Conservation (phyloP, 1,140 invertebrate genomes). For the Zaprionus tsacasi region DNA sequence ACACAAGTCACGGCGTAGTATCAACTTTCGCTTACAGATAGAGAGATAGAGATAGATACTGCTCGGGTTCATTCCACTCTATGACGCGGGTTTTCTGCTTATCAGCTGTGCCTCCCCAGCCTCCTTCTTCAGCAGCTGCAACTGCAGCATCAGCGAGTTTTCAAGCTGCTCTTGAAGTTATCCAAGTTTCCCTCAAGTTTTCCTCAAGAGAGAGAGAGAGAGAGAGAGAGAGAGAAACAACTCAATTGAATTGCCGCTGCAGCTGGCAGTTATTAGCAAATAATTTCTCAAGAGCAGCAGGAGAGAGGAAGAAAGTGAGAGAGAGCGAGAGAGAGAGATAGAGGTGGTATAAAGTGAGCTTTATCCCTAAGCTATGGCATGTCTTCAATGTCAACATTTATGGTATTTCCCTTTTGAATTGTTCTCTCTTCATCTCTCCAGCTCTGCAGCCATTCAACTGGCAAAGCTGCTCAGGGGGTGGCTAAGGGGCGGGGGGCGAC, state of each 20-base stretch:
- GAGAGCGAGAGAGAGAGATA: neutral
- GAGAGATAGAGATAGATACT: neutral
- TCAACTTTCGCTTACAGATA: constrained; percentile 44
- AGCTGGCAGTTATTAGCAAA: constrained; percentile 36
- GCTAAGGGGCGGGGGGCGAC: neutral
- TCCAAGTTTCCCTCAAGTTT: neutral
- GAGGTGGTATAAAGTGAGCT: neutral
- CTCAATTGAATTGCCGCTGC: constrained; percentile 31
- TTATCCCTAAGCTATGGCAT: constrained; percentile 40
- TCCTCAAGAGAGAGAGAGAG: neutral
- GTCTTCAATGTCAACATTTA: constrained; percentile 42
- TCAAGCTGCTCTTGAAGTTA: neutral
- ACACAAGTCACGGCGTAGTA: constrained; percentile 29
- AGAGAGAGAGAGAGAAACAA: neutral
- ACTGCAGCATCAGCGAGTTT: neutral
- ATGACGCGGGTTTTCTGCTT: neutral
- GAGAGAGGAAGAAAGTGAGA: neutral
- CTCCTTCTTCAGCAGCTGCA: neutral
- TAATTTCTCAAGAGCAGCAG: constrained; percentile 26
- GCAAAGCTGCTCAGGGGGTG: neutral
- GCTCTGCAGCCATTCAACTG: neutral
- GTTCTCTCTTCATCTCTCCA: neutral
- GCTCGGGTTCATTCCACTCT: constrained; percentile 49
- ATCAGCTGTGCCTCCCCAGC: neutral
- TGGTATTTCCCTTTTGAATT: constrained; percentile 25